Evolutionary conservation across 2,113 vertebrate genomes (phyloP).

Genomic region (Malurus cyaneus): DNA sequence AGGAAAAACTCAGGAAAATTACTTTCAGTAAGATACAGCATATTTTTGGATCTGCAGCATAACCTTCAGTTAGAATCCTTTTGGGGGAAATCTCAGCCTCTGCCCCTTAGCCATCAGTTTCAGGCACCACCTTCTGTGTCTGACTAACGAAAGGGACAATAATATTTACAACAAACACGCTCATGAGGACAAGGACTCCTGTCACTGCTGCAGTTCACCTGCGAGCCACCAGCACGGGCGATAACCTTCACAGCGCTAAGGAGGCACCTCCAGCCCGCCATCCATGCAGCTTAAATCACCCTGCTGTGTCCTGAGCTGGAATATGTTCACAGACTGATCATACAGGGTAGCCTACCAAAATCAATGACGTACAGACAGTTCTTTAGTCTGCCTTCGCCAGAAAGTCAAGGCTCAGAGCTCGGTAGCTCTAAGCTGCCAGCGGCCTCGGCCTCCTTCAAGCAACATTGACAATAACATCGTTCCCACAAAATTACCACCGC

Average conservation of each 20-base stretch:
- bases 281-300: not conserved
- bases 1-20: not conserved
- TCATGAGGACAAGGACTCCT: not conserved
- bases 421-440: too few relatives aligned
- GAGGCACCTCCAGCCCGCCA: not conserved
- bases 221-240: not conserved
- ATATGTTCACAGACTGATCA: not conserved
- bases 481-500: too few relatives aligned
- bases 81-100: fast-evolving
- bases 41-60: not conserved
- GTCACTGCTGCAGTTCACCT: not conserved
- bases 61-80: not conserved
- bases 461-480: fast-evolving
- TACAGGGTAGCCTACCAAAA: fast-evolving
- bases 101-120: not conserved
- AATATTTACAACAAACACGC: not conserved
- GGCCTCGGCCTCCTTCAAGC: not conserved
- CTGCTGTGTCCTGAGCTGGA: not conserved
- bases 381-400: not conserved
- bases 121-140: not conserved
- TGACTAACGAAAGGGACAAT: fast-evolving
- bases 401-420: fast-evolving
- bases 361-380: fast-evolving
- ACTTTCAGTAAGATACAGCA: not conserved
- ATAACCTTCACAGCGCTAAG: not conserved